phyloP scores from a whole-genome alignment of 2,888 invertebrate genomes.

The Disparrhopalites patrizii region DNA sequence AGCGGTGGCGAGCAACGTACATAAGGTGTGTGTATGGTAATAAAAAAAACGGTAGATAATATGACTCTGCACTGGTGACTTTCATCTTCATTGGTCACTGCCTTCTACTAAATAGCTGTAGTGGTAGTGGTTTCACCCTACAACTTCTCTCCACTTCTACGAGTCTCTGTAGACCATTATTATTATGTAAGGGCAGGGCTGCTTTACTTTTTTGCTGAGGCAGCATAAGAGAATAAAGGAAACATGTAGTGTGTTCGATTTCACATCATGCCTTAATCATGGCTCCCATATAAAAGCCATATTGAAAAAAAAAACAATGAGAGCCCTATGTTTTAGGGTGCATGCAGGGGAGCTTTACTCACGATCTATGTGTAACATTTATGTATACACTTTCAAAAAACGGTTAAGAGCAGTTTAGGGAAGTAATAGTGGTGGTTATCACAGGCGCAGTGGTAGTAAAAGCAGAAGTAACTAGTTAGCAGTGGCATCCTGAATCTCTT shows the following conservation, averaged over 20 bases:
- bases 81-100: background rate
- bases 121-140: too few relatives aligned
- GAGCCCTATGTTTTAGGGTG: background rate
- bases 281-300: background rate
- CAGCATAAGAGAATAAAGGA: background rate
- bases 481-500: background rate
- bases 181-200: slow-evolving; percentile 2
- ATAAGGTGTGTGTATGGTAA: too few relatives aligned
- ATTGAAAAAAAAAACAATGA: background rate
- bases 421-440: background rate
- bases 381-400: too few relatives aligned
- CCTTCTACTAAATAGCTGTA: too few relatives aligned
- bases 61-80: background rate
- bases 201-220: background rate
- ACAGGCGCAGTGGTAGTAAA: too few relatives aligned
- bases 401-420: background rate
- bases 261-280: slow-evolving; percentile 1
- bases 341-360: background rate
- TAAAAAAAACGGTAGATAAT: too few relatives aligned
- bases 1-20: too few relatives aligned
- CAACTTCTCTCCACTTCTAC: too few relatives aligned
- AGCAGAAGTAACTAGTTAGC: too few relatives aligned
- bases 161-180: background rate
- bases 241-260: background rate
- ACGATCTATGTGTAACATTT: background rate